Percentiles rank a stretch among this genome's conserved stretches.
Conservation (phyloP, 1,140 invertebrate genomes). For the Brachystomella parvula region DNA sequence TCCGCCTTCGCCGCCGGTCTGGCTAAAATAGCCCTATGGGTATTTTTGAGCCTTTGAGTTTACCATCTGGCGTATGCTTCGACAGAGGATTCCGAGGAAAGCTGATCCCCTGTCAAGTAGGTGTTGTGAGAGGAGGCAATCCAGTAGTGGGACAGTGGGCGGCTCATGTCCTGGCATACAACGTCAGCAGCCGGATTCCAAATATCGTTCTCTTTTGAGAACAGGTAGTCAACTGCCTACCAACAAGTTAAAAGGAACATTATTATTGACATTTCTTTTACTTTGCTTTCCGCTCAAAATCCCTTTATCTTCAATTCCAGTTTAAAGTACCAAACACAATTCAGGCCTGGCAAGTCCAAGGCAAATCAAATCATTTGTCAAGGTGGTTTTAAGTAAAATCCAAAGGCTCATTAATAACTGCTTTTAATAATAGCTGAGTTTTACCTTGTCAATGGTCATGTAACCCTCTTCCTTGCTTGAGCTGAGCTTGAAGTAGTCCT, state of each 20-base stretch:
- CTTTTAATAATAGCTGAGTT: not conserved
- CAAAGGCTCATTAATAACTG: no score
- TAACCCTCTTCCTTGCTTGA: not conserved
- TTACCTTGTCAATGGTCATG: constrained; percentile 12
- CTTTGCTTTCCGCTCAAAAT: not conserved
- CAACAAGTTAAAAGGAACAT: not conserved
- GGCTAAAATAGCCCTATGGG: not conserved
- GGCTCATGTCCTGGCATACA: constrained; percentile 86
- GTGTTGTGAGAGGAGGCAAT: constrained; percentile 97
- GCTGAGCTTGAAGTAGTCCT: constrained; percentile 49
- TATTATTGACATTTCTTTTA: not conserved
- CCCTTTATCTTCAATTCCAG: no score
- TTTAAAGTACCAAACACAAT: no score
- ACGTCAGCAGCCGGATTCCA: constrained; percentile 68
- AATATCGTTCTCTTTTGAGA: constrained; percentile 86
- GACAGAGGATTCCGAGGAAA: constrained; percentile 87
- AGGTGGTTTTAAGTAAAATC: no score
- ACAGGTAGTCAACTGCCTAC: constrained; percentile 67
- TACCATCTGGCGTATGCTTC: constrained; percentile 78
- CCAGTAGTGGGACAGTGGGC: constrained; percentile 87
- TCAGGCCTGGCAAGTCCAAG: no score
- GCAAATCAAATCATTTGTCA: no score
- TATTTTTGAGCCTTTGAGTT: no score
- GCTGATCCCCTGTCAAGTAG: constrained; percentile 94
- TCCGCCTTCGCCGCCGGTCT: constrained; percentile 79